Conservation (phyloP, 2,113 vertebrate species). For the Struthio camelus region DNA sequence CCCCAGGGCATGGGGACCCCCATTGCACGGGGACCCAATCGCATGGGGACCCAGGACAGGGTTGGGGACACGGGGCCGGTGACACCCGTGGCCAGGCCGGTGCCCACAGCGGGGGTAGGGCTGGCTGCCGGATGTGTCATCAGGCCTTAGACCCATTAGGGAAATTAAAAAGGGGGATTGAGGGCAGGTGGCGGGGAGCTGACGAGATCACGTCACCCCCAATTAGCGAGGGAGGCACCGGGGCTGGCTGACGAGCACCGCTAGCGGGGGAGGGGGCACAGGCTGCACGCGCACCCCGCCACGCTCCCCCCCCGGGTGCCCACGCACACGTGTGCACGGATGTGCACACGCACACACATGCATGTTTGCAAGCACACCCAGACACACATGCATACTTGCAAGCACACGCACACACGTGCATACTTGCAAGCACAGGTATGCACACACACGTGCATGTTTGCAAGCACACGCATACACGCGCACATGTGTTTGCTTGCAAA, state of each 20-base stretch:
- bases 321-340: not conserved
- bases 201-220: conserved; percentile 14
- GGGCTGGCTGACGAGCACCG: not conserved
- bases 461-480: too few species aligned
- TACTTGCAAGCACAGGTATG: not conserved
- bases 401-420: not conserved
- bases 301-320: too few species aligned
- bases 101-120: not conserved
- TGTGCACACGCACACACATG: too few species aligned
- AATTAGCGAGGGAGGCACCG: not conserved
- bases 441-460: not conserved
- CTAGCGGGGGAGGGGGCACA: not conserved
- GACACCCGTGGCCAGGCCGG: too few species aligned
- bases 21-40: too few species aligned
- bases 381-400: too few species aligned
- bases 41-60: not conserved
- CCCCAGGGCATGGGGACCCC: not conserved
- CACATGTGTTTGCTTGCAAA: too few species aligned
- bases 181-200: not conserved
- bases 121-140: not conserved
- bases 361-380: too few species aligned
- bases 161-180: not conserved
- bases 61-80: not conserved
- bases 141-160: not conserved
- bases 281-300: too few species aligned